phyloP scores from a whole-genome alignment of 1,140 invertebrate species.

The Melipona quadrifasciata region DNA sequence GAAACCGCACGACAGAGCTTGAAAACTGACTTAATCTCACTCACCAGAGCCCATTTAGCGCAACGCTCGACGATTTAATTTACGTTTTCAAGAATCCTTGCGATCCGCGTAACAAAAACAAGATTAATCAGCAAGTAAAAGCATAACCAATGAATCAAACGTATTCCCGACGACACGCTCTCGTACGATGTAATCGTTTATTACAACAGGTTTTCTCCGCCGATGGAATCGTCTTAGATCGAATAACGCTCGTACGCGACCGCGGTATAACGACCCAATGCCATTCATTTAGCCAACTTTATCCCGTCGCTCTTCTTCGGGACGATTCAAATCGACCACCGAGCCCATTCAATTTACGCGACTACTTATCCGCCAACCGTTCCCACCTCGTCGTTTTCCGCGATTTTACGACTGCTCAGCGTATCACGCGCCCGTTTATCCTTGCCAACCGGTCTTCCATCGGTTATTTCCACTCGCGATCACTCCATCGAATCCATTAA shows the following conservation, averaged over 20 bases:
- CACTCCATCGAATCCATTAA: slow-evolving; percentile 37
- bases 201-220: not conserved
- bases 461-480: slow-evolving; percentile 29
- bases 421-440: slow-evolving; percentile 13
- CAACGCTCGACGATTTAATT: not conserved
- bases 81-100: not conserved
- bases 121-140: not conserved
- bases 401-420: not conserved
- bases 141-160: not conserved
- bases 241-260: not conserved
- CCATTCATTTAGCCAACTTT: slow-evolving; percentile 1
- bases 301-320: not conserved
- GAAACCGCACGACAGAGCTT: not conserved
- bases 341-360: not conserved
- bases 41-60: not conserved
- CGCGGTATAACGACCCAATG: not conserved
- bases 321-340: not conserved
- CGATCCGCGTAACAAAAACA: not conserved
- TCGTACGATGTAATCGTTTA: not conserved
- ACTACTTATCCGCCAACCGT: not conserved
- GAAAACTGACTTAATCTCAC: not conserved
- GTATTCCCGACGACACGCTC: not conserved
- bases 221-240: not conserved
- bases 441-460: slow-evolving; percentile 23
- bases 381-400: not conserved